Conservation (phyloP, 2,113 vertebrate species). For the Mesitornis unicolor region DNA sequence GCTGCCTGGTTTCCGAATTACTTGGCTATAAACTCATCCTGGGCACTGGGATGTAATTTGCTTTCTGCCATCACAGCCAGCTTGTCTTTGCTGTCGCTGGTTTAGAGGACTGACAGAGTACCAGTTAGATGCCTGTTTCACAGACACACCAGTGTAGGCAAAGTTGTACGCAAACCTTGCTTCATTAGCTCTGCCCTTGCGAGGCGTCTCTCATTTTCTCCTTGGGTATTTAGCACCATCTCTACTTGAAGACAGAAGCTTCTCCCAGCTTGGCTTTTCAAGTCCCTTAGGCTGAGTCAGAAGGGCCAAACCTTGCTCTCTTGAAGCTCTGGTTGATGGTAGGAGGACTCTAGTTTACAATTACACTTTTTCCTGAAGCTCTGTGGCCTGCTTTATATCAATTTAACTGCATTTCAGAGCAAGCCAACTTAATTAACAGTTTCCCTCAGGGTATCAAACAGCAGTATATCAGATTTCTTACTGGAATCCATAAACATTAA, state of each 20-base stretch:
- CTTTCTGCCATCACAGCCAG: not conserved
- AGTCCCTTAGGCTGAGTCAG: not conserved
- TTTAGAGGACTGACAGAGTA: not conserved
- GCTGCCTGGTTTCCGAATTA: not conserved
- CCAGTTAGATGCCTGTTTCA: not conserved
- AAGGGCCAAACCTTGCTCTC: not conserved
- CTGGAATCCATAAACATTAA: conserved; percentile 15
- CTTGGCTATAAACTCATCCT: not conserved
- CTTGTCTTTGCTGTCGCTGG: not conserved
- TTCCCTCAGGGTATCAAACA: conserved; percentile 1
- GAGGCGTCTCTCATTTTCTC: not conserved
- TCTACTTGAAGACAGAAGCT: not conserved
- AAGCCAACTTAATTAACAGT: conserved; percentile 9
- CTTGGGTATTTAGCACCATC: not conserved
- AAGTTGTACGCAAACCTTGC: not conserved
- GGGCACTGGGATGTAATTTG: not conserved
- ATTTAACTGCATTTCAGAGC: conserved; percentile 17
- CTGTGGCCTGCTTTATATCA: not conserved
- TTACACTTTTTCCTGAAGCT: not conserved
- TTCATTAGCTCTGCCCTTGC: not conserved
- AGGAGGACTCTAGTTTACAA: not conserved
- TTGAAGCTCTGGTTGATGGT: not conserved
- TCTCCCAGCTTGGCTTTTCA: not conserved
- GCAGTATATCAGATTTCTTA: conserved; percentile 9
- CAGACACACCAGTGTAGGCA: not conserved